Conservation (phyloP, 1,140 invertebrate genomes). For the Zaprionus camerounensis region DNA sequence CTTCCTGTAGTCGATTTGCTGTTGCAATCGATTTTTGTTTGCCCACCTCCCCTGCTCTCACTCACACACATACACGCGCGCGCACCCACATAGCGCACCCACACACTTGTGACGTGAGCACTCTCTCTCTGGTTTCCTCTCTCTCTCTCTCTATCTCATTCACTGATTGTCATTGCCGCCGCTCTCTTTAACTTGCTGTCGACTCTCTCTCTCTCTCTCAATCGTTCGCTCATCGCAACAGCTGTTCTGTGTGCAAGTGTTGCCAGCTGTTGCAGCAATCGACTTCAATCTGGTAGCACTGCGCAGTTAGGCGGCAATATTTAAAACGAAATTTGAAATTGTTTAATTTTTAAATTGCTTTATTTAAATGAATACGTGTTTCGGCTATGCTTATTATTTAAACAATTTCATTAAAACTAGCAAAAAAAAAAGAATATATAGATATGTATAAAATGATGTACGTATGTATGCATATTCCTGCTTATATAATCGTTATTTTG, state of each 20-base stretch:
- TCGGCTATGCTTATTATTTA: constrained; percentile 53
- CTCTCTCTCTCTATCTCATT: constrained; percentile 7
- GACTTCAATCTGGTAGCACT: constrained; percentile 14
- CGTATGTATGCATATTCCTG: constrained; percentile 23
- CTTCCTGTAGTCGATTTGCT: constrained; percentile 68
- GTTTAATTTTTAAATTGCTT: constrained; percentile 54
- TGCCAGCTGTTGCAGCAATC: constrained; percentile 8
- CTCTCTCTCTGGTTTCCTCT: constrained; percentile 5
- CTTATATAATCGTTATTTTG: constrained; percentile 13
- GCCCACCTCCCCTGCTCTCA: constrained; percentile 31
- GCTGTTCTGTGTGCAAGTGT: constrained; percentile 19
- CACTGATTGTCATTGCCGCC: background rate
- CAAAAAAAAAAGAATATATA: constrained; percentile 49
- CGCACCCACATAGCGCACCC: constrained; percentile 7
- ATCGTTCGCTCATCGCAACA: constrained; percentile 10
- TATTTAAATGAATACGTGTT: constrained; percentile 57
- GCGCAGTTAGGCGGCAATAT: background rate
- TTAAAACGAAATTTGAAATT: background rate
- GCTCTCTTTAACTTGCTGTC: background rate
- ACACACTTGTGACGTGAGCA: constrained; percentile 21
- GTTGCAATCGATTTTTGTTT: constrained; percentile 71
- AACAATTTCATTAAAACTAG: constrained; percentile 53
- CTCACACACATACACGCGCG: constrained; percentile 17
- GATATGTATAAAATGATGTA: constrained; percentile 21
- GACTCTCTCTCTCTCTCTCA: background rate